phyloP scores from a whole-genome alignment of 2,888 invertebrate genomes.

The Drosophila greeni region DNA sequence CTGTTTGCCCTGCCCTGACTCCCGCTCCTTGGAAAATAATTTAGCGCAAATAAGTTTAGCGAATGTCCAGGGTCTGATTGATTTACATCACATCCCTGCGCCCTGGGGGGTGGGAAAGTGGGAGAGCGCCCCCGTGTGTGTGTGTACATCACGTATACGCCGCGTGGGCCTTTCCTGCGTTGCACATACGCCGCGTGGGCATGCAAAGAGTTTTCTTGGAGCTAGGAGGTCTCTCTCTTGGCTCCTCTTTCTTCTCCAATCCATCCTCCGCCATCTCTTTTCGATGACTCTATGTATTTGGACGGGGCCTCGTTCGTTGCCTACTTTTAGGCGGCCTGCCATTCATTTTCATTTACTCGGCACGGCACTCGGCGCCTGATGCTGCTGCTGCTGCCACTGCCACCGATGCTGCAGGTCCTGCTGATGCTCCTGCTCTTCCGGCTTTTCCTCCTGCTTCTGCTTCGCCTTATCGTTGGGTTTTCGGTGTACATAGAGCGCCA shows the following conservation, averaged over 20 bases:
- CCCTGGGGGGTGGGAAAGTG: no score
- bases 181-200: conserved; percentile 38
- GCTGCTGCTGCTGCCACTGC: conserved; percentile 9
- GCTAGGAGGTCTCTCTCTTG: conserved; percentile 22
- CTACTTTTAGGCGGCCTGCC: conserved; percentile 67
- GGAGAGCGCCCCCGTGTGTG: background rate
- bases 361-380: conserved; percentile 37
- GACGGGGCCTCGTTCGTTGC: conserved; percentile 46
- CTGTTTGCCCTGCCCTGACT: conserved; percentile 51
- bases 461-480: conserved; percentile 62
- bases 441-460: conserved; percentile 19
- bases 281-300: conserved; percentile 57
- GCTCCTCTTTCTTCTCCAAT: conserved; percentile 8
- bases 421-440: conserved; percentile 18
- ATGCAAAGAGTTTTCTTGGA: conserved; percentile 42
- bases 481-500: conserved; percentile 65
- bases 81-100: conserved; percentile 32
- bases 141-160: conserved; percentile 23
- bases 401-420: conserved; percentile 10
- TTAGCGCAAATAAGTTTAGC: conserved; percentile 53
- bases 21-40: conserved; percentile 48
- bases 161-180: conserved; percentile 24
- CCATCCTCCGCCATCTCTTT: conserved; percentile 20
- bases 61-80: conserved; percentile 30
- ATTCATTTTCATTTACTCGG: conserved; percentile 67